Evolutionary conservation across 2,888 invertebrate genomes (phyloP).

Genomic region (Pyrochroa serraticornis): DNA sequence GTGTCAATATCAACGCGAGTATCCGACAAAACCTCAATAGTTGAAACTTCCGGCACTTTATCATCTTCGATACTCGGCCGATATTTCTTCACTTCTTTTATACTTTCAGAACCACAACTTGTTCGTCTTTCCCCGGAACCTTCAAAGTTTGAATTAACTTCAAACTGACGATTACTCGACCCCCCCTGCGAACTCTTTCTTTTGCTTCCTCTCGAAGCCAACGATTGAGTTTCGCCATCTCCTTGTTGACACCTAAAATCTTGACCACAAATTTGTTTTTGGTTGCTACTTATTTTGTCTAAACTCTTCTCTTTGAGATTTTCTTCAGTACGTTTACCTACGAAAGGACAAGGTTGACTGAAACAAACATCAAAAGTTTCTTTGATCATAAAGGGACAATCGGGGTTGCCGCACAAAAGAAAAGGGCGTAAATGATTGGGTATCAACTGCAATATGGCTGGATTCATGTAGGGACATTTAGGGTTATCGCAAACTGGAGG

Average conservation of each 20-base stretch:
- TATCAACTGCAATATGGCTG: background rate
- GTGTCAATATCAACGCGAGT: background rate
- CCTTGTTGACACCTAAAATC: background rate
- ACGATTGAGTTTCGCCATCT: background rate
- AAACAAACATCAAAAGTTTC: background rate
- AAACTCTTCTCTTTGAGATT: background rate
- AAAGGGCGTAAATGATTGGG: background rate
- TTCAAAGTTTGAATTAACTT: background rate
- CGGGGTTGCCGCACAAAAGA: background rate
- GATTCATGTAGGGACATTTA: conserved; percentile 35
- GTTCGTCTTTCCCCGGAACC: background rate
- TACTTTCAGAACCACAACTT: background rate
- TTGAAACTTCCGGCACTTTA: background rate
- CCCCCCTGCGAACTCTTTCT: background rate
- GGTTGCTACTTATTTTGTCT: background rate
- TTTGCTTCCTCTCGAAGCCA: background rate
- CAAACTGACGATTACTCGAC: background rate
- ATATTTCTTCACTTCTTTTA: background rate
- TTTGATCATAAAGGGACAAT: background rate
- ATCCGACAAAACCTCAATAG: background rate
- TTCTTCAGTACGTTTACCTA: background rate
- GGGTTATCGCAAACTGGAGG: conserved; percentile 39
- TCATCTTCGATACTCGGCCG: background rate
- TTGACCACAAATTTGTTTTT: background rate
- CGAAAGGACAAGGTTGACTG: too few species aligned